Base-by-base conservation (phyloP, 2,888 invertebrate species). In the Patella depressa region DNA sequence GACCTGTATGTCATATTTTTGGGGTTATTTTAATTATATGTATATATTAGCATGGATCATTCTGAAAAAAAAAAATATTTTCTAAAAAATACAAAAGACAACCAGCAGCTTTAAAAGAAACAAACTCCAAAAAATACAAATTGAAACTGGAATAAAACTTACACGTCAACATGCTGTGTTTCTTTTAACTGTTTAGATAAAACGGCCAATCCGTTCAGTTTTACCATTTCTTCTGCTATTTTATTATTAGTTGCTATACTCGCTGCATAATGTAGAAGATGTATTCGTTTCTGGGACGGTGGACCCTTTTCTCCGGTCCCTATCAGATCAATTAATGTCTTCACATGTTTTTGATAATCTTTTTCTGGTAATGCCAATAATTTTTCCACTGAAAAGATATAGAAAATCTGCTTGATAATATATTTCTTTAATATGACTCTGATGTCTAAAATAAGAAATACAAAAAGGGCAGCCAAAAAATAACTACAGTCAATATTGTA, bases 241-340 rank as follows among this genome's bases (percentile, higher is more conserved):
- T 65, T 53, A n/a, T 59, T 45, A 76, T 17, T 84, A 65, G 83
- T 79, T 34, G 88, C 85, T 19, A 91, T 77, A 53, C 83, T 82
- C 5, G 86, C 87, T 24, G 88, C 77, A 78, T 91, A 91, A 79
- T 90, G 88, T 9, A 91, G 82, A 7, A 91, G 83, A 82, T 91
- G 89, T 15, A 90, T 84, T 0, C 90, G 83, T 74, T 88, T 88
- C 87, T 91, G 91, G 15, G 91, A 88, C 0, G 90, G 89, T 0
- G 91, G 91, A 0, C 91, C 91, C 75, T 89, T 90, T 82, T 91
- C 91, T 24, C 80, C 77, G 5, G 78, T 79, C 12, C 79, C 81
- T 17, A 90, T 76, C 55, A 80, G 82, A 72, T 91, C 90, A 9
- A 86, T 59, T 15, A 91, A 81, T 12, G 83, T 78, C 71, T 82